These are phyloP conservation scores for Drosophila anceps DNA, from an alignment of 2,888 invertebrate species.

Conservation along the genomic window DNA sequence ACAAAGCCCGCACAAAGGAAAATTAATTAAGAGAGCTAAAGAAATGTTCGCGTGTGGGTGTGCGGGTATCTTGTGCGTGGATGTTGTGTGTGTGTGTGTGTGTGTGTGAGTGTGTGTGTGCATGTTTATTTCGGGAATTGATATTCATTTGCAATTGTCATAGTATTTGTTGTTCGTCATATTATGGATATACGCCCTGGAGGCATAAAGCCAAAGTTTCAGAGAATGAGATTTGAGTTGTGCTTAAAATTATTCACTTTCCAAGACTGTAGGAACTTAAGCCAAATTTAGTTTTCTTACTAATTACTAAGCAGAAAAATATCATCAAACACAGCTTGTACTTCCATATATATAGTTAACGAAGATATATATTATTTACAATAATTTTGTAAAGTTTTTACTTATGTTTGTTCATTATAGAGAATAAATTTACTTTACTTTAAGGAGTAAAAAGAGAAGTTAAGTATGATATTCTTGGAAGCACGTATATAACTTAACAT, in stretches of 20 bases:
- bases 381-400: too few species aligned
- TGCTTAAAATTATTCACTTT: not conserved
- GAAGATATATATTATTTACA: too few species aligned
- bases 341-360: not conserved
- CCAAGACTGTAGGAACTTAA: not conserved
- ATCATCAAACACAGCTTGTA: not conserved
- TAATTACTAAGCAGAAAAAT: not conserved
- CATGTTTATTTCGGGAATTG: conserved; percentile 42
- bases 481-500: too few species aligned
- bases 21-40: conserved; percentile 60
- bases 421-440: too few species aligned
- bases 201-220: not conserved
- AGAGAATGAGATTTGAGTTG: not conserved
- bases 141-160: conserved; percentile 56
- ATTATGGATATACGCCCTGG: not conserved
- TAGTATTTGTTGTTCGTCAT: conserved; percentile 14
- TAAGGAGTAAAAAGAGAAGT: too few species aligned
- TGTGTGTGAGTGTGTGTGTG: conserved; percentile 6
- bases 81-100: conserved; percentile 15
- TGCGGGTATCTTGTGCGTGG: conserved; percentile 3
- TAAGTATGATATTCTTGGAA: too few species aligned
- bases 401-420: too few species aligned
- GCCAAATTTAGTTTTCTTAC: not conserved
- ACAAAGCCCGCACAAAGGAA: conserved; percentile 27
- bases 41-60: conserved; percentile 4